Evolutionary conservation across 1,140 invertebrate genomes (phyloP).

Genomic region (Drosophila mojavensis): DNA sequence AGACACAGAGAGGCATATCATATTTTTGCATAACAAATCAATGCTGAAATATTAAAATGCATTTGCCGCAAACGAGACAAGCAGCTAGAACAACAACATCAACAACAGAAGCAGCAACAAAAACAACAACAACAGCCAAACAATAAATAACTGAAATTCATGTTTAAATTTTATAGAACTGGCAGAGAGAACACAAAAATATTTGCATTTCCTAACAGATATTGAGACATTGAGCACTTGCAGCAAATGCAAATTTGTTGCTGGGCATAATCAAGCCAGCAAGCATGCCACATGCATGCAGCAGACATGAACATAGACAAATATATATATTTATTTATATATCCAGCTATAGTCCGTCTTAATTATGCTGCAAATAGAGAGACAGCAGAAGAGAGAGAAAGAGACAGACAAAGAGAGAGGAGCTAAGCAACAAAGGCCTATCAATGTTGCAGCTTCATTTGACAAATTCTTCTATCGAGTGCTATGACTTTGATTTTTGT

Average conservation of each 20-base stretch:
- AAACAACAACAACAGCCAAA: slow-evolving; percentile 31
- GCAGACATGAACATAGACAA: background rate
- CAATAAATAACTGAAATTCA: slow-evolving; percentile 78
- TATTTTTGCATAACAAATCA: slow-evolving; percentile 81
- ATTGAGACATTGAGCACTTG: slow-evolving; percentile 47
- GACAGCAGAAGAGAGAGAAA: background rate
- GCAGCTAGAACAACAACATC: slow-evolving; percentile 22
- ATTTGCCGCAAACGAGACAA: slow-evolving; percentile 70
- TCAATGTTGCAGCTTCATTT: slow-evolving; percentile 55
- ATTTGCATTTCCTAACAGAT: slow-evolving; percentile 62
- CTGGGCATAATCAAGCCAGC: slow-evolving; percentile 45
- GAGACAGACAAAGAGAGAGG: background rate
- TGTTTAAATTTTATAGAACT: slow-evolving; percentile 69
- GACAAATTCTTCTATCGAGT: slow-evolving; percentile 1
- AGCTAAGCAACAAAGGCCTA: slow-evolving; percentile 34
- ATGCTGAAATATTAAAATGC: slow-evolving; percentile 79
- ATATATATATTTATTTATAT: background rate
- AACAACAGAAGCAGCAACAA: slow-evolving; percentile 9
- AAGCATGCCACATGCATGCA: slow-evolving; percentile 6
- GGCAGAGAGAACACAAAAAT: slow-evolving; percentile 37
- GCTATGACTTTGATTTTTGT: slow-evolving; percentile 42
- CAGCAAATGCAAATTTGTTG: slow-evolving; percentile 64
- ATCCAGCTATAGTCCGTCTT: slow-evolving; percentile 22
- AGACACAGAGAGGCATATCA: slow-evolving; percentile 44
- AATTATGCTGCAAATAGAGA: slow-evolving; percentile 26